Evolutionary conservation across 1,140 invertebrate species (phyloP), one percentile per base, ranked within the genome.

Genomic region (Ips nitidus): DNA sequence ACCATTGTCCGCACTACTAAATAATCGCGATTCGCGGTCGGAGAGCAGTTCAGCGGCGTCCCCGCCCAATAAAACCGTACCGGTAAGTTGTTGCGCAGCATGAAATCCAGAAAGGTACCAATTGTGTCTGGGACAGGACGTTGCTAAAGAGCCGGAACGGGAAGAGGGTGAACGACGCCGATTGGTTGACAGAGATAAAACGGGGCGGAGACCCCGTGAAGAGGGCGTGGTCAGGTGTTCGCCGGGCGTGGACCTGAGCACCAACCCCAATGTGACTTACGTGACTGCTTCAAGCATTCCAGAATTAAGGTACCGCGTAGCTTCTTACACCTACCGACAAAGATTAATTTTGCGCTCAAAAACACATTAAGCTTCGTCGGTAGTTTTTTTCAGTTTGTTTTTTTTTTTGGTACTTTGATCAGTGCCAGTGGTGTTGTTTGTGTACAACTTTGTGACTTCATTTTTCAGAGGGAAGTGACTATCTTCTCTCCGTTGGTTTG

Each of bases 251-350:
- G 79, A 80, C 69, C 59, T 79, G 22, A 75, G 75, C n/a, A 72
- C 77, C 8, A 76, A 80, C 75, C 77, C 78, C 1, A 75, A 74
- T 38, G 79, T 79, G 39, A 80, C 78, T 5, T 80, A 74, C 55
- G 79, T 79, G 37, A 72, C 75, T 41, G 72, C 74, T 53, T 71
- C 74, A 66, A 76, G 72, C 73, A 71, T 75, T 72, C 70, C 72
- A 65, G 75, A 78, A 52, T 71, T 71, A 69, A 76, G 72, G 72
- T 75, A 70, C 47, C 36, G 39, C 39, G 8, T 64, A 36, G 22
- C 7, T 50, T 50, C 45, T 22, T 22, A 22, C 0, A 22, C 22
- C 42, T 4, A 6, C 8, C 22, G 22, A 22, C 22, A 22, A 22
- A 22, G 37, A n/a, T 7, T 55, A 55, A 22, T n/a, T n/a, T n/a